Evolutionary conservation across 2,113 vertebrate genomes (phyloP).

Genomic region (Lamprotornis superbus): DNA sequence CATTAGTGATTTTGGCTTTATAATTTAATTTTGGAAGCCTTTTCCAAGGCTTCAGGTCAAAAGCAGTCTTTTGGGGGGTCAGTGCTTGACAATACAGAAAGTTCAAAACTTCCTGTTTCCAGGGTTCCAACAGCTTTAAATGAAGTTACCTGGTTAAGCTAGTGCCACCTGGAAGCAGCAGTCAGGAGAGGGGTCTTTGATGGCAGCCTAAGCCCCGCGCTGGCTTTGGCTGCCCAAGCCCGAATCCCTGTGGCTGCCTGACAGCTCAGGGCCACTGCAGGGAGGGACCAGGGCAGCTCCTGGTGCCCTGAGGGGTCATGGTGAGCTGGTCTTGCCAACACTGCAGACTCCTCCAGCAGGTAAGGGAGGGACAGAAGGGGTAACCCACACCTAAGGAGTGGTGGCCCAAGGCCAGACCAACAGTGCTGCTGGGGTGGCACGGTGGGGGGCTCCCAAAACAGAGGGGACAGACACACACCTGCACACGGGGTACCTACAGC

Average conservation of each 20-base stretch:
- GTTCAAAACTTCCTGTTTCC: too few relatives aligned
- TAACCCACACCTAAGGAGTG: accelerated
- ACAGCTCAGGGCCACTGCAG: accelerated
- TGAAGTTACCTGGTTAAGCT: neutral
- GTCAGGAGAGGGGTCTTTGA: neutral
- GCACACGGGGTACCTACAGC: neutral
- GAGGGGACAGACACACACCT: neutral
- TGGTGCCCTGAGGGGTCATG: accelerated
- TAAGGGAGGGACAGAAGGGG: neutral
- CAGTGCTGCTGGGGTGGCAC: accelerated
- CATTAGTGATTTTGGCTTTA: too few relatives aligned
- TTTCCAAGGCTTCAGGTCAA: too few relatives aligned
- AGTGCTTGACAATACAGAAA: too few relatives aligned
- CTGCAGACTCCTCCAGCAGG: neutral
- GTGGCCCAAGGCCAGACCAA: neutral
- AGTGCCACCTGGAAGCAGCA: neutral
- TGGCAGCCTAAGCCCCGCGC: neutral
- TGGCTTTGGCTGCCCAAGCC: neutral
- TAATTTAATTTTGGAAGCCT: too few relatives aligned
- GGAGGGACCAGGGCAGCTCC: neutral
- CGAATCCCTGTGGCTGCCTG: neutral
- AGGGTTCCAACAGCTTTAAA: neutral
- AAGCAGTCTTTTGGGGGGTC: too few relatives aligned
- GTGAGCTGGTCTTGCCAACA: neutral
- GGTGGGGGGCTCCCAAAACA: neutral